Percentiles rank a stretch among this genome's conserved stretches.
These are phyloP conservation scores for Trigoniulus corallinus DNA, from an alignment of 1,140 invertebrate species.

Conservation along the genomic window DNA sequence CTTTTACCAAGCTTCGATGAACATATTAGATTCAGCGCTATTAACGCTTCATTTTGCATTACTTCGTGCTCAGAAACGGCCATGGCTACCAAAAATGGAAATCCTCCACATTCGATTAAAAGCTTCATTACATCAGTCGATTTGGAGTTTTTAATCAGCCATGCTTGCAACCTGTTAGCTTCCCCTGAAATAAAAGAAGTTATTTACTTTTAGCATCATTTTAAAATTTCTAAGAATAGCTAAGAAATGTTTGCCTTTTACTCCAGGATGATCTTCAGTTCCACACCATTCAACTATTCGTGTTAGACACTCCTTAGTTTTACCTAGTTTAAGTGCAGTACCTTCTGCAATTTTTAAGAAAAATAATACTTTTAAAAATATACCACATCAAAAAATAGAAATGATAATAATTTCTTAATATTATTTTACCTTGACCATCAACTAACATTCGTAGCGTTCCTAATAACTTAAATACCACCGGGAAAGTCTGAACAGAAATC, in stretches of 20 bases:
- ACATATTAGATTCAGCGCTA: slow-evolving; percentile 25
- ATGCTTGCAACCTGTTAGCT: slow-evolving; percentile 60
- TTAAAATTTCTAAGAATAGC: too few relatives aligned
- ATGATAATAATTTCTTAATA: too few relatives aligned
- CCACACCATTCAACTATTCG: slow-evolving; percentile 57
- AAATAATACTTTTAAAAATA: slow-evolving; percentile 3
- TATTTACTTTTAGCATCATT: neutral
- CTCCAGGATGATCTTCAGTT: slow-evolving; percentile 60
- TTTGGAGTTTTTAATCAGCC: slow-evolving; percentile 56
- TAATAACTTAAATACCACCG: slow-evolving; percentile 69
- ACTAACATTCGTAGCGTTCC: slow-evolving; percentile 71
- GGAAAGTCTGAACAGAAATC: slow-evolving; percentile 50
- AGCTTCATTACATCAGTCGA: slow-evolving; percentile 39
- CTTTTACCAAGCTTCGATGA: slow-evolving; percentile 20
- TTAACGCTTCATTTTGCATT: slow-evolving; percentile 70
- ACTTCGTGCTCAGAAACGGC: slow-evolving; percentile 55
- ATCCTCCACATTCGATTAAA: slow-evolving; percentile 45
- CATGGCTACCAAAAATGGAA: slow-evolving; percentile 61
- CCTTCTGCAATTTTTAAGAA: slow-evolving; percentile 29
- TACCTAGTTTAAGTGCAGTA: slow-evolving; percentile 41
- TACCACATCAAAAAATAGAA: neutral
- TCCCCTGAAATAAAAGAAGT: slow-evolving; percentile 36
- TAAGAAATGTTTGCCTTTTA: too few relatives aligned
- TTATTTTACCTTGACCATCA: slow-evolving; percentile 46
- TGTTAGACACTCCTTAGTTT: slow-evolving; percentile 36